Base-by-base conservation (phyloP, 2,797 vertebrate genomes). In the Sternarchorhynchus goeldii region DNA sequence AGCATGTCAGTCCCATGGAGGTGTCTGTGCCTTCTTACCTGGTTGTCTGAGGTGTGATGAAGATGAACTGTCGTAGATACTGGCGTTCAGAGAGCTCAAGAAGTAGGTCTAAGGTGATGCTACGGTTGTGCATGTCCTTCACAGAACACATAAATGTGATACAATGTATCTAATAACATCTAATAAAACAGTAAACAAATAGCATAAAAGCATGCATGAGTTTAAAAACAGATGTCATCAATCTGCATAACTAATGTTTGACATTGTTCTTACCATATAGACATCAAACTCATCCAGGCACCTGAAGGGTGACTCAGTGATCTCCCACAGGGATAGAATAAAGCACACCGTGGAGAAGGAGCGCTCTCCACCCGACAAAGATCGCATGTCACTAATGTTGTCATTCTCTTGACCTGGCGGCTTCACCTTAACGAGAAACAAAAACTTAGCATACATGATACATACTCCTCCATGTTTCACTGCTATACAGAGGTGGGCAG, bases 251-350 rank as follows among this genome's bases (percentile, higher is more conserved):
- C 0, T 7, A 21, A 58, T 12, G 58, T 21, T 17, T 62, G 8
- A 10, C 25, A 67, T 12, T 12, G 25, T 31, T 16, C 82, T 20
- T 91, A 94, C 95, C 94, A 95, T 96, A 85, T 93, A 96, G 77
- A 95, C 94, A 80, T 96, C 95, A 86, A 95, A 96, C 81, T 95
- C 95, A 78, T 95, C 95, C 86, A 96, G 88, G 83, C 95, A 95
- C 87, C 95, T 88, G 90, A 95, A 95, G 74, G 95, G 95, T 58
- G 94, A 95, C 74, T 96, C 94, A 0, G 94, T 93, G 62, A 95
- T 94, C 67, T 93, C 94, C 95, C 95, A 95, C 3, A 96, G 87
- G 6, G 95, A 93, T 34, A 95, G 93, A 71, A 96, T 90, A 84
- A 95, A 95, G 83, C 95, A 95, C 50, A 95, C 93, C 0, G 94